Evolutionary conservation across 2,888 invertebrate genomes (phyloP), one percentile per base, ranked within the genome.

Genomic region (Dicyrtomina minuta): DNA sequence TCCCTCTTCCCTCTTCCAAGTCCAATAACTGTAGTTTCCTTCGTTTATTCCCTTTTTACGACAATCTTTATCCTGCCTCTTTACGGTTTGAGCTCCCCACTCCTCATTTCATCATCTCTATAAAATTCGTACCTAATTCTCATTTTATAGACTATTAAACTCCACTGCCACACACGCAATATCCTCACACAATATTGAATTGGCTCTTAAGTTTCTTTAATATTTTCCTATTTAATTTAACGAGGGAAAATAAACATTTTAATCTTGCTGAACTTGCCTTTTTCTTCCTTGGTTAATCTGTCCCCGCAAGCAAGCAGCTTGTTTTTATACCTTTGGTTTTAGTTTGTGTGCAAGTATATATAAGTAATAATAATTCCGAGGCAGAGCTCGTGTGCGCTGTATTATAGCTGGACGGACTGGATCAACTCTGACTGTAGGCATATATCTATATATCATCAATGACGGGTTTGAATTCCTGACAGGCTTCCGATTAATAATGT

Each of bases 81-180:
- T 33, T 33, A 33, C 33, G 33, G 33, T 33, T 33, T 24, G 39
- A 33, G 51, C 39, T 51, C 64, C 49, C 51, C 62, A 64, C 51
- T 60, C 43, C 49, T 64, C 64, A 51, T 64, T 64, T 64, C 64
- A 64, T 64, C 64, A 41, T 64, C 20, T n/a, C 51, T 49, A 24
- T 64, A 64, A 64, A 64, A 51, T 64, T 64, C 51, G 51, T 64
- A 64, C 64, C 64, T 64, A 64, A 64, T 64, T 64, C 64, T 64
- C 53, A 64, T 64, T 64, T 64, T 64, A 64, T 64, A 53, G 53
- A 51, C 64, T 53, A 51, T 64, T 64, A 64, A 64, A 64, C 33
- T 64, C 51, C 51, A 64, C 51, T 41, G 44, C 46, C 64, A 49
- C 51, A 64, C 51, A 64, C 33, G 51, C 64, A 62, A 33, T 62